These are phyloP conservation scores for Vombatus ursinus DNA, from an alignment of 2,113 vertebrate genomes.

Conservation along the genomic window DNA sequence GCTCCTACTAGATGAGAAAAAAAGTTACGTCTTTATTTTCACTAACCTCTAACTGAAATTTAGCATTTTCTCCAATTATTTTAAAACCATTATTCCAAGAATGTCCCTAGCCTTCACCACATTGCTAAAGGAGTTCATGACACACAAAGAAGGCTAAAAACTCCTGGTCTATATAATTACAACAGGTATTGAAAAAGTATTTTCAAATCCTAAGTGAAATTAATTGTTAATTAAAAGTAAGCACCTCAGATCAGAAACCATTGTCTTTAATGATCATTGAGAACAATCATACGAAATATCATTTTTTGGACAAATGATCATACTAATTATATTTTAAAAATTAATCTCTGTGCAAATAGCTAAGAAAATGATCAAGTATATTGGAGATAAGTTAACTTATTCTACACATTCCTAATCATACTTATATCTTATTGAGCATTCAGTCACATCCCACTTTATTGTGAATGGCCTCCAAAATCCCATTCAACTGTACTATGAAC, in stretches of 20 bases:
- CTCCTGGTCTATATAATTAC: neutral
- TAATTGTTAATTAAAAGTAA: conserved; percentile 23
- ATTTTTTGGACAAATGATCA: neutral
- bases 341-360: conserved; percentile 43
- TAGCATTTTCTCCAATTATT: neutral
- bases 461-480: conserved; percentile 78
- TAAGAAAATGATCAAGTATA: conserved; percentile 15
- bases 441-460: conserved; percentile 65
- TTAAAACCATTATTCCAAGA: neutral
- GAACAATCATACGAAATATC: conserved; percentile 39
- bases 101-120: neutral
- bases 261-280: conserved; percentile 47
- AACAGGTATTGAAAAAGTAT: neutral
- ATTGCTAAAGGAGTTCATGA: neutral
- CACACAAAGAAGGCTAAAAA: neutral
- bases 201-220: conserved; percentile 24
- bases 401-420: conserved; percentile 55
- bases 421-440: conserved; percentile 7
- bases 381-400: conserved; percentile 47
- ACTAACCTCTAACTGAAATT: neutral
- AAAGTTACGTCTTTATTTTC: neutral
- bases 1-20: neutral
- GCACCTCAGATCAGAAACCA: neutral
- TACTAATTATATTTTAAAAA: conserved; percentile 61
- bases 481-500: conserved; percentile 69